Evolutionary conservation across 2,113 vertebrate species (phyloP).

Genomic region (Proterorhinus semilunaris): DNA sequence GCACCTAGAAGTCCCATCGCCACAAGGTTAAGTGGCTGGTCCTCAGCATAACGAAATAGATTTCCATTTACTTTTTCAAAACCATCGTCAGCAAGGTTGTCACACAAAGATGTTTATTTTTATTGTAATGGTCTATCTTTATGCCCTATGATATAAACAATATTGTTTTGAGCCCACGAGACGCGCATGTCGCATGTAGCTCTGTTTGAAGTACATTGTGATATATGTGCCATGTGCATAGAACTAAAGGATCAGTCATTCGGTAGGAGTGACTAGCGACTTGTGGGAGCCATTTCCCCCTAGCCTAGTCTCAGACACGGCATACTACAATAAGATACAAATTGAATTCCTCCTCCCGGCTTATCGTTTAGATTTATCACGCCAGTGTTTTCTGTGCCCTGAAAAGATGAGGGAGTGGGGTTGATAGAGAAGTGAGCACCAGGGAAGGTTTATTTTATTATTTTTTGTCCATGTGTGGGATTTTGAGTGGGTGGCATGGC

Average conservation of each 20-base stretch:
- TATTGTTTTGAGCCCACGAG: conserved; percentile 43
- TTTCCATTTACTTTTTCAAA: conserved; percentile 21
- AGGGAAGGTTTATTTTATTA: conserved; percentile 21
- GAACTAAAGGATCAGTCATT: conserved; percentile 56
- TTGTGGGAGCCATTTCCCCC: conserved; percentile 12
- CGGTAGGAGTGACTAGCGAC: conserved; percentile 38
- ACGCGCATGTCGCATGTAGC: conserved; percentile 30
- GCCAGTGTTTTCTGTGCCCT: conserved; percentile 35
- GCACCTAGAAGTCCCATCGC: no score
- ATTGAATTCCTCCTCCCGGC: conserved; percentile 67
- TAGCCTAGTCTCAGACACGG: conserved; percentile 46
- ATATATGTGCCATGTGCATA: conserved; percentile 40
- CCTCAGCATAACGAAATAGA: neutral
- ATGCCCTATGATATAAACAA: conserved; percentile 44
- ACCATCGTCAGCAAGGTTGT: conserved; percentile 32
- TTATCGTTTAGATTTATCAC: conserved; percentile 67
- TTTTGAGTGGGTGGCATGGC: neutral
- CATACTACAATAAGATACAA: conserved; percentile 66
- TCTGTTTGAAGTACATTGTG: conserved; percentile 33
- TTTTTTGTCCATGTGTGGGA: neutral
- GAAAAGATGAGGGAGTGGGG: conserved; percentile 34
- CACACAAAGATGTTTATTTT: conserved; percentile 11
- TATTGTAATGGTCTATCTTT: conserved; percentile 29
- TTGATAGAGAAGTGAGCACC: conserved; percentile 17
- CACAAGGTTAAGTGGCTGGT: neutral